A percentile compares a stretch with the other conserved stretches of the same genome.
These are phyloP conservation scores for Tachina grossa DNA, from an alignment of 2,888 invertebrate genomes.

Conservation along the genomic window DNA sequence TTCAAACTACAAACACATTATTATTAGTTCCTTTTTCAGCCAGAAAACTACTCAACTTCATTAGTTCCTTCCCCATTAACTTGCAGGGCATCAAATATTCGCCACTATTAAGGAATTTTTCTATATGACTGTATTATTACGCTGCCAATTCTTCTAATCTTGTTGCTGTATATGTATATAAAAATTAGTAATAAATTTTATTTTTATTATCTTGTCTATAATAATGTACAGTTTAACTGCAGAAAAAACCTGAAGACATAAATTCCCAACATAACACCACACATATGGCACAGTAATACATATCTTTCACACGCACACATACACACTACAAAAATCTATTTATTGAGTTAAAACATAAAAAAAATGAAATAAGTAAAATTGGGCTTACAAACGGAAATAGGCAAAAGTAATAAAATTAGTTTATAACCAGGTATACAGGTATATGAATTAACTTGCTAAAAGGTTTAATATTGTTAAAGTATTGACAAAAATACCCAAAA, in stretches of 20 bases:
- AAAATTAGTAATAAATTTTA: slow-evolving; percentile 49
- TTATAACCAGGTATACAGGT: background rate
- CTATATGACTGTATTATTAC: too few species aligned
- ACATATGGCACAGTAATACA: background rate
- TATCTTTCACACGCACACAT: background rate
- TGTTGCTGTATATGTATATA: background rate
- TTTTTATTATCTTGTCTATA: slow-evolving; percentile 47
- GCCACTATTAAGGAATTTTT: background rate
- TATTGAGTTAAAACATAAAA: slow-evolving; percentile 11
- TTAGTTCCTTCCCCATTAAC: background rate
- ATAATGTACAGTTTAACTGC: slow-evolving; percentile 26
- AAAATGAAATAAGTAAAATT: slow-evolving; percentile 36
- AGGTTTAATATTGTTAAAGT: background rate
- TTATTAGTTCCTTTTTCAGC: too few species aligned
- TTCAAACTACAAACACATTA: too few species aligned
- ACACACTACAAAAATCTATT: slow-evolving; percentile 13
- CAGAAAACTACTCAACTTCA: background rate
- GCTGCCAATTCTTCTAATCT: background rate
- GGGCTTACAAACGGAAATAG: slow-evolving; percentile 31
- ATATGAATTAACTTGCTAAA: background rate
- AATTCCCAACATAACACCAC: background rate
- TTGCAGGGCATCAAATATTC: background rate
- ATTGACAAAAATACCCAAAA: background rate
- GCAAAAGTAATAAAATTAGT: slow-evolving; percentile 62
- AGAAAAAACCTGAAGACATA: background rate